Base-by-base conservation (phyloP, 2,888 invertebrate species). In the Folsomia candida region DNA sequence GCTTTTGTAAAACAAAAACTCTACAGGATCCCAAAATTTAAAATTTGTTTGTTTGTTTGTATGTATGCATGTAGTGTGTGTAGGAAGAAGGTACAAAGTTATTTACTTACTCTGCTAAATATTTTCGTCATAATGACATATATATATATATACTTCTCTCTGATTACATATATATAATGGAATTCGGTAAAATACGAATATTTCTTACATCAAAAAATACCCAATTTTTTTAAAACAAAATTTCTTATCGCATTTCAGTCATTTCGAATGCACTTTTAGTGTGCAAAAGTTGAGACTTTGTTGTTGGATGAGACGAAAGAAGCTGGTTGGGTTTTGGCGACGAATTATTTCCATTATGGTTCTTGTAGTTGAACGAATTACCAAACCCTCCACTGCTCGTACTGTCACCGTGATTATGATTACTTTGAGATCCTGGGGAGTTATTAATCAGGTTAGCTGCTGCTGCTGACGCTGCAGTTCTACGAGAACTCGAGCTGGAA, bases 401-500 rank as follows among this genome's bases (percentile, higher is more conserved):
- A 62, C 37, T 59, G 14, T 70, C 37, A 37, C 37, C 26, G 3
- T 54, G 47, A 27, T 68, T 57, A 20, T 71, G 63, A n/a, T 58
- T 51, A 27, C 51, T 58, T 29, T 27, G 69, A 63, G 20, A 67
- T 57, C 29, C 58, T 37, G 51, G 64, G 28, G 69, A 66, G 26
- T 57, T 57, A 57, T 60, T 67, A 4, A 71, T 68, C 0, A 68
- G 57, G 63, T 68, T 74, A 1, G 67, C 69, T 24, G 69, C 68
- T 2, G 61, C 66, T 27, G 64, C 54, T 20, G 4, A 27, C 20
- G 64, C 64, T 47, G 59, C 58, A 4, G 37, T 37, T 37, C 77
- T 71, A 4, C 71, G 72, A 27, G 74, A 68, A 59, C 71, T 75
- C 62, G 78, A 76, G 29, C 70, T 70, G 9, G 79, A 76, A 51